These are phyloP conservation scores for Molorchus minor DNA, from an alignment of 2,888 invertebrate species.

Conservation along the genomic window DNA sequence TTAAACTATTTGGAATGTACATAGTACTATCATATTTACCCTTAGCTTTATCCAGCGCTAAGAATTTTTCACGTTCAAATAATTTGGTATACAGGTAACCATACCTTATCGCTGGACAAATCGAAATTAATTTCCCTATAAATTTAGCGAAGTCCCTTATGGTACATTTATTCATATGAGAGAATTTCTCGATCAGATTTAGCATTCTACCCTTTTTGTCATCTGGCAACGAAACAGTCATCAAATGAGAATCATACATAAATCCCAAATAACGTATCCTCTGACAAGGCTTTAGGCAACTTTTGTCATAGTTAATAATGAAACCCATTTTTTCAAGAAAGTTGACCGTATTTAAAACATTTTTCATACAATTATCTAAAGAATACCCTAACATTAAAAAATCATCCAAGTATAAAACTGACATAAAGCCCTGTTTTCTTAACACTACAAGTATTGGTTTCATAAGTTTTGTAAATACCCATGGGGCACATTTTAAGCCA, in stretches of 20 bases:
- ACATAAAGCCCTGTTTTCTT: constrained; percentile 32
- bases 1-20: constrained; percentile 22
- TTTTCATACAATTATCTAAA: constrained; percentile 21
- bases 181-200: too few relatives aligned
- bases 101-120: constrained; percentile 45
- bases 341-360: constrained; percentile 22
- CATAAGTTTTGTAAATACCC: constrained; percentile 37
- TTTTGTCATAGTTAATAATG: constrained; percentile 35
- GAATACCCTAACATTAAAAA: constrained; percentile 36
- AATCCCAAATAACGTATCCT: constrained; percentile 35
- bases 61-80: constrained; percentile 33
- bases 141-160: constrained; percentile 41
- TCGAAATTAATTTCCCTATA: constrained; percentile 39
- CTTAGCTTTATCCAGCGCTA: constrained; percentile 28
- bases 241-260: constrained; percentile 29
- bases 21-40: constrained; percentile 32
- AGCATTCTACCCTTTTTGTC: constrained; percentile 14
- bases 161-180: too few relatives aligned
- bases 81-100: constrained; percentile 36
- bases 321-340: constrained; percentile 34
- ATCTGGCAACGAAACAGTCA: constrained; percentile 29
- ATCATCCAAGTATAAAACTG: constrained; percentile 42
- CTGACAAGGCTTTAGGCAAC: constrained; percentile 27
- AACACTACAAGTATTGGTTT: constrained; percentile 30
- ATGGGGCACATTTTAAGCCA: constrained; percentile 20